Percentiles rank a stretch among this genome's conserved stretches.
Evolutionary conservation across 2,888 invertebrate genomes (phyloP).

Genomic region (Caenorhabditis zanzibari): DNA sequence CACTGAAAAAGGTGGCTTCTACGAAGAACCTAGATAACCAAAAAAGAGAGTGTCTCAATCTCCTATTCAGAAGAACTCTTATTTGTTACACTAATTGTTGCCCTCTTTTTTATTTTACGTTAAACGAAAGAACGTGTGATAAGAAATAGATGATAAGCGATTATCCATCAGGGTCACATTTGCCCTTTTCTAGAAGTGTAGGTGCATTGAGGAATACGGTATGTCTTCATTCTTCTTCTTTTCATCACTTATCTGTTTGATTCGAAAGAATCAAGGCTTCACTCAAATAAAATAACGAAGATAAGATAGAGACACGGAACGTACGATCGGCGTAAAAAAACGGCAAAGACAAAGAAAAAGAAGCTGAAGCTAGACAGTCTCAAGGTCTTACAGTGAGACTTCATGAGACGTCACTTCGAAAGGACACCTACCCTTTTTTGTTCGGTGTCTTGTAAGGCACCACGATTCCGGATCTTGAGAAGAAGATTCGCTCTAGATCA

Average conservation of each 20-base stretch:
- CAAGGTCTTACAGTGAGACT: slow-evolving; percentile 47
- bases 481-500: slow-evolving; percentile 17
- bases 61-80: slow-evolving; percentile 29
- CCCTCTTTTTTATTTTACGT: slow-evolving; percentile 26
- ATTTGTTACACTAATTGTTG: slow-evolving; percentile 26
- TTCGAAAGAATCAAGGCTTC: slow-evolving; percentile 13
- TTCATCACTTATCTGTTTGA: slow-evolving; percentile 4
- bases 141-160: slow-evolving; percentile 33
- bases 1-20: slow-evolving; percentile 33
- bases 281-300: neutral
- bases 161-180: slow-evolving; percentile 22
- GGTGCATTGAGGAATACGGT: slow-evolving; percentile 22
- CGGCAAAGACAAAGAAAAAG: slow-evolving; percentile 17
- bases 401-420: slow-evolving; percentile 25
- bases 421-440: slow-evolving; percentile 37
- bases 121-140: slow-evolving; percentile 10
- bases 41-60: neutral
- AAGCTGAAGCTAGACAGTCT: slow-evolving; percentile 47
- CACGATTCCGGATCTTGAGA: slow-evolving; percentile 32
- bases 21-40: slow-evolving; percentile 30
- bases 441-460: slow-evolving; percentile 21
- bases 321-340: slow-evolving; percentile 13
- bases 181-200: slow-evolving; percentile 19
- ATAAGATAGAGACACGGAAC: slow-evolving; percentile 8
- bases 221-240: neutral